Conservation (phyloP, 2,797 vertebrate species). For the Smutsia gigantea region DNA sequence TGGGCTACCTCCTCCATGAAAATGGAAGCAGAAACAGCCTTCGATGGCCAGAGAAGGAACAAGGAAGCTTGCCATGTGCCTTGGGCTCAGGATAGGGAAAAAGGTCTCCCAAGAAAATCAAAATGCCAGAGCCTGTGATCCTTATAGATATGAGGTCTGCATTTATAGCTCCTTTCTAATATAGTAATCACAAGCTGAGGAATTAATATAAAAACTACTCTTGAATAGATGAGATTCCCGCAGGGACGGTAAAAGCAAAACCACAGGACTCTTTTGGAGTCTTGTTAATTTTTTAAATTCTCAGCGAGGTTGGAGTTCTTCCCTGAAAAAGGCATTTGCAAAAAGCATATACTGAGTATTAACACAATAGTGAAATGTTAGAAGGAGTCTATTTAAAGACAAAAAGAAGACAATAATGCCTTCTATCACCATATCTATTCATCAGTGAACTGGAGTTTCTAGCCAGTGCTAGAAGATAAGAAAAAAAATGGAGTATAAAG, state of each 20-base stretch:
- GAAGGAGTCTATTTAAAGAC: background rate
- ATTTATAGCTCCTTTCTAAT: background rate
- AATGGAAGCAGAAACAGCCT: background rate
- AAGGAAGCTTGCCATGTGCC: background rate
- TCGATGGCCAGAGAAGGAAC: background rate
- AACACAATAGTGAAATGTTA: background rate
- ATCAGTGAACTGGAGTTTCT: background rate
- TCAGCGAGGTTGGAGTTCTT: background rate
- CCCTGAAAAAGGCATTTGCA: background rate
- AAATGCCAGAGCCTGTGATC: background rate
- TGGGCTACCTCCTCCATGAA: background rate
- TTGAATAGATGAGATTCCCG: background rate
- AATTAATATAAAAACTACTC: background rate
- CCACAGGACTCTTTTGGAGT: background rate
- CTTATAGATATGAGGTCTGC: background rate
- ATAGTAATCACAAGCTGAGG: background rate
- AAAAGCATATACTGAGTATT: background rate
- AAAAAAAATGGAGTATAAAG: conserved; percentile 15
- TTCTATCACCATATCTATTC: background rate
- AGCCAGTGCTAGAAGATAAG: background rate
- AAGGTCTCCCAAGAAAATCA: background rate
- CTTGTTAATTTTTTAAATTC: background rate
- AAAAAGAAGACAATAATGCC: background rate
- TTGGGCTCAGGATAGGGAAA: background rate
- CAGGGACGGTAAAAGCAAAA: background rate